Percentiles rank a stretch among this genome's conserved stretches.
Conservation (phyloP, 2,888 invertebrate species). For the Biston stratarius region DNA sequence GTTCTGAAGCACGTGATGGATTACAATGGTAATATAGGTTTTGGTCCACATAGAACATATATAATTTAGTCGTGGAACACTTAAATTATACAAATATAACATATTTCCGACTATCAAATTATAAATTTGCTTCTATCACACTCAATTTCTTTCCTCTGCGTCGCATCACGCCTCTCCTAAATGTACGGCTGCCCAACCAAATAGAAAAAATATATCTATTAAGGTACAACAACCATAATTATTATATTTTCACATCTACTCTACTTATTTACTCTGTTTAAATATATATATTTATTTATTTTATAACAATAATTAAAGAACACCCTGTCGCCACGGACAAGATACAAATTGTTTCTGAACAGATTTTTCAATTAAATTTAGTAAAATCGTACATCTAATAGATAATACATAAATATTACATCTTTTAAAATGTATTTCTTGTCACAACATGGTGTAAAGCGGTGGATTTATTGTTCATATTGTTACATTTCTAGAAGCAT, state of each 20-base stretch:
- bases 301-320: conserved; percentile 34
- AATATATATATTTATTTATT: conserved; percentile 34
- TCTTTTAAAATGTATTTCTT: conserved; percentile 40
- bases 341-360: conserved; percentile 10
- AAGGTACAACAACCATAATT: conserved; percentile 64
- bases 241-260: conserved; percentile 45
- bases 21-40: background rate
- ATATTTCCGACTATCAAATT: conserved; percentile 22
- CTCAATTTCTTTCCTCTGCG: conserved; percentile 29
- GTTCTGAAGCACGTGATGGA: too few relatives aligned
- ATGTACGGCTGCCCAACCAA: conserved; percentile 57
- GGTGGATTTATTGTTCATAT: conserved; percentile 41
- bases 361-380: conserved; percentile 6
- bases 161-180: background rate
- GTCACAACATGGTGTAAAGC: conserved; percentile 60
- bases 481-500: conserved; percentile 21
- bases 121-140: conserved; percentile 40
- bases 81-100: conserved; percentile 15
- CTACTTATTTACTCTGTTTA: conserved; percentile 40
- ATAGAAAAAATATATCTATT: conserved; percentile 73
- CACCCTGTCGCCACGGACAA: conserved; percentile 35
- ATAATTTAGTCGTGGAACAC: background rate
- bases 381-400: conserved; percentile 5
- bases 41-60: conserved; percentile 15
- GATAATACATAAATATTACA: conserved; percentile 18